phyloP scores from a whole-genome alignment of 2,797 vertebrate genomes.

The Pelobates cultripes region DNA sequence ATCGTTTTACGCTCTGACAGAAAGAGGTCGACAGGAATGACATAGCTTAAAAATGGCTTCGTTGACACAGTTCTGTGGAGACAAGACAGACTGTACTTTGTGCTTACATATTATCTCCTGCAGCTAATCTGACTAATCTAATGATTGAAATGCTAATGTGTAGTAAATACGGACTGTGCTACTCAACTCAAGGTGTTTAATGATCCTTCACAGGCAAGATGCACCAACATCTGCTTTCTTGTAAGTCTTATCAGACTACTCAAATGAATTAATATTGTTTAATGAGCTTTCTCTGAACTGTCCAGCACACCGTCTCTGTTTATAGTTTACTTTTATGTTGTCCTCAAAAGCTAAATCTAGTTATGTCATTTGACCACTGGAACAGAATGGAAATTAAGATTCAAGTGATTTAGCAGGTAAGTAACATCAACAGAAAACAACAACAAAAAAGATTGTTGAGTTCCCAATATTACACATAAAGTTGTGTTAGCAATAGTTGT shows the following conservation, averaged over 20 bases:
- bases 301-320: background rate
- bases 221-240: slow-evolving; percentile 18
- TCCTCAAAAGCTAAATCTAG: background rate
- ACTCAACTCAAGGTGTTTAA: slow-evolving; percentile 22
- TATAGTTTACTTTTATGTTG: background rate
- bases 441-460: no score
- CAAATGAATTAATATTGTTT: slow-evolving; percentile 3
- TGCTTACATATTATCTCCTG: slow-evolving; percentile 14
- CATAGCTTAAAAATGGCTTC: slow-evolving; percentile 2
- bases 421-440: no score
- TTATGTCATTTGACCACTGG: background rate
- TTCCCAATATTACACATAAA: no score
- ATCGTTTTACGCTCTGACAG: no score
- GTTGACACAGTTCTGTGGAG: slow-evolving; percentile 23
- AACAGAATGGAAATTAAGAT: background rate
- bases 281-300: slow-evolving; percentile 25
- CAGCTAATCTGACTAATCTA: slow-evolving; percentile 44
- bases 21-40: background rate
- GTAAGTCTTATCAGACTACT: slow-evolving; percentile 9
- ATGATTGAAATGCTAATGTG: slow-evolving; percentile 45
- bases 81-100: slow-evolving; percentile 27
- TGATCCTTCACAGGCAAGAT: slow-evolving; percentile 20
- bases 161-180: slow-evolving; percentile 32
- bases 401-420: background rate
- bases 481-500: no score